phyloP scores from a whole-genome alignment of 2,888 invertebrate genomes.

The Mesopsocus fuscifrons region DNA sequence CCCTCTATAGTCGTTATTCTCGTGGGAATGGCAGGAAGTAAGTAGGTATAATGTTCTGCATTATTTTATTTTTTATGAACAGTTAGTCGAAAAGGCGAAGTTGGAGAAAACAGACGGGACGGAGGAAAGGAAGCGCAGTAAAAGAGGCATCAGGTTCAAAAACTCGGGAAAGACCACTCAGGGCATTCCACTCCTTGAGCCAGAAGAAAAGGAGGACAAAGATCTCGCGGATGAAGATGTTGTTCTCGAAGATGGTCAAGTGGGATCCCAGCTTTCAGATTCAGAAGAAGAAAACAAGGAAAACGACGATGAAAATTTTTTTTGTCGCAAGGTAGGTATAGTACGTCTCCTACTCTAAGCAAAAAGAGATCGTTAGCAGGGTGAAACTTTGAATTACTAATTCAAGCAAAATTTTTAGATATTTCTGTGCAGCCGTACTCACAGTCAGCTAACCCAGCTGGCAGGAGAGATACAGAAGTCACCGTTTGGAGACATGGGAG shows the following conservation, averaged over 20 bases:
- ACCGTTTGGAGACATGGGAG: conserved; percentile 39
- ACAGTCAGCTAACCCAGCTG: conserved; percentile 90
- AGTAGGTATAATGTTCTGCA: too few relatives aligned
- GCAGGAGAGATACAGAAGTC: conserved; percentile 81
- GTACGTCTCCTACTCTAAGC: conserved; percentile 5
- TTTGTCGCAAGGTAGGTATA: conserved; percentile 4
- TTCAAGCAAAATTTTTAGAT: conserved; percentile 34
- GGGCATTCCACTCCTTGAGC: too few relatives aligned
- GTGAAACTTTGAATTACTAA: conserved; percentile 7
- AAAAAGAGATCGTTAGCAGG: too few relatives aligned
- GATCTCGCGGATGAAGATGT: conserved; percentile 19
- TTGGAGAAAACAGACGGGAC: too few relatives aligned
- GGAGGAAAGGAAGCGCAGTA: too few relatives aligned
- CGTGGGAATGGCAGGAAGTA: too few relatives aligned
- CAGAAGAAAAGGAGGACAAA: conserved; percentile 17
- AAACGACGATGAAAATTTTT: conserved; percentile 6
- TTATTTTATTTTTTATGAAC: too few relatives aligned
- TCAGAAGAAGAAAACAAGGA: conserved; percentile 10
- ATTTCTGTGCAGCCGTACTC: conserved; percentile 88
- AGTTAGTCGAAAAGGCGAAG: too few relatives aligned
- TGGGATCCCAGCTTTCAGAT: conserved; percentile 21
- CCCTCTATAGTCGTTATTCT: too few relatives aligned
- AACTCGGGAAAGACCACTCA: too few relatives aligned
- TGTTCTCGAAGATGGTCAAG: conserved; percentile 21
- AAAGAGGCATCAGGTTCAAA: too few relatives aligned